A percentile compares a stretch with the other conserved stretches of the same genome.
These are phyloP conservation scores for Dolomedes plantarius DNA, from an alignment of 2,888 invertebrate genomes.

Conservation along the genomic window DNA sequence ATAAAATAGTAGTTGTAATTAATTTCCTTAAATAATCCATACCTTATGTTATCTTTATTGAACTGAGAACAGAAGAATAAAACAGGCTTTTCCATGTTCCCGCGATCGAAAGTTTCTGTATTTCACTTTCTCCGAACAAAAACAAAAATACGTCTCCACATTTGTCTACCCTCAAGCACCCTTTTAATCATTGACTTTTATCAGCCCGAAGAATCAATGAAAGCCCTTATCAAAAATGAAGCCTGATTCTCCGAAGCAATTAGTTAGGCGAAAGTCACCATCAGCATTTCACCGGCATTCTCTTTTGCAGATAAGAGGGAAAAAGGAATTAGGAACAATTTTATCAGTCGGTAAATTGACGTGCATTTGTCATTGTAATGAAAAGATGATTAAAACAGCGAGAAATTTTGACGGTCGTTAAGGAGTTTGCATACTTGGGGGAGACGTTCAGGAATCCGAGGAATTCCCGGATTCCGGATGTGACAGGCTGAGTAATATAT, in stretches of 20 bases:
- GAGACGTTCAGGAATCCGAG: not conserved
- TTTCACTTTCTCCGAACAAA: not conserved
- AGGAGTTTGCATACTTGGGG: not conserved
- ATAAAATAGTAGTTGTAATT: no score
- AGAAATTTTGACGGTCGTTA: slow-evolving; percentile 33
- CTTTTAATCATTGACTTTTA: not conserved
- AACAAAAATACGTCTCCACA: not conserved
- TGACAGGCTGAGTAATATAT: not conserved
- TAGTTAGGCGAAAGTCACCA: slow-evolving; percentile 43
- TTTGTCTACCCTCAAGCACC: not conserved
- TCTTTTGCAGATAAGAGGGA: slow-evolving; percentile 16
- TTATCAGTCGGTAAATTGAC: slow-evolving; percentile 29
- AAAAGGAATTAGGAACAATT: slow-evolving; percentile 23
- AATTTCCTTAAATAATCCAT: no score
- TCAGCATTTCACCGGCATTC: slow-evolving; percentile 42
- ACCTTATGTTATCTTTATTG: no score
- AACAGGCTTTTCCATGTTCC: not conserved
- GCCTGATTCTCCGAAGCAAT: slow-evolving; percentile 32
- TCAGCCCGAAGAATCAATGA: slow-evolving; percentile 23
- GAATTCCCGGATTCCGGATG: not conserved
- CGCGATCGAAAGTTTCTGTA: not conserved
- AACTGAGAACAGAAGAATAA: not conserved
- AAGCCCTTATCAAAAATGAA: slow-evolving; percentile 37
- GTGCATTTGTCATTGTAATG: slow-evolving; percentile 42
- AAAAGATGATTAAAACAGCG: slow-evolving; percentile 62